Conservation (phyloP, 1,140 invertebrate species). For the Eubasilissa regina region DNA sequence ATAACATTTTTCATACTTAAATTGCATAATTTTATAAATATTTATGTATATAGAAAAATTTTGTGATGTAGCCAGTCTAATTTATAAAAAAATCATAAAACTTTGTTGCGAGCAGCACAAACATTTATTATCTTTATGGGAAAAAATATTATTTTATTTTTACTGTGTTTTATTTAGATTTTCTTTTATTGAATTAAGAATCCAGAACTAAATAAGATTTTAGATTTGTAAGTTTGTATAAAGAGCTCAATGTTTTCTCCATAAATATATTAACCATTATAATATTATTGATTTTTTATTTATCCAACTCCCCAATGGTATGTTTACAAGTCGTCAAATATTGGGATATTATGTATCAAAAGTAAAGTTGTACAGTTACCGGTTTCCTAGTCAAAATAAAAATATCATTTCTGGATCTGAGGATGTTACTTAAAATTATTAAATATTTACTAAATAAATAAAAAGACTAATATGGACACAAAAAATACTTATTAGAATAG, state of each 20-base stretch:
- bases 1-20: no score
- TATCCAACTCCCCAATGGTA: background rate
- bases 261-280: conserved; percentile 49
- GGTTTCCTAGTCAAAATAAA: no score
- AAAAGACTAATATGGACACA: no score
- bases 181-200: conserved; percentile 46
- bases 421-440: no score
- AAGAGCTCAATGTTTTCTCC: conserved; percentile 60
- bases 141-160: conserved; percentile 17
- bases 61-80: background rate
- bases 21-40: no score
- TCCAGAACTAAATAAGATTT: conserved; percentile 29
- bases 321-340: no score
- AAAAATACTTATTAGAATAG: no score
- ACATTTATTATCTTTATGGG: conserved; percentile 2
- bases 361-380: no score
- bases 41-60: no score
- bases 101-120: conserved; percentile 15
- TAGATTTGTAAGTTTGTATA: conserved; percentile 58
- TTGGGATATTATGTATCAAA: no score
- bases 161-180: conserved; percentile 12
- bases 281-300: background rate
- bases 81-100: conserved; percentile 1
- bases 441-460: no score
- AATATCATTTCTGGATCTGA: no score